Evolutionary conservation across 2,888 invertebrate species (phyloP), one percentile per base, ranked within the genome.

Genomic region (Pterobdella sp.): DNA sequence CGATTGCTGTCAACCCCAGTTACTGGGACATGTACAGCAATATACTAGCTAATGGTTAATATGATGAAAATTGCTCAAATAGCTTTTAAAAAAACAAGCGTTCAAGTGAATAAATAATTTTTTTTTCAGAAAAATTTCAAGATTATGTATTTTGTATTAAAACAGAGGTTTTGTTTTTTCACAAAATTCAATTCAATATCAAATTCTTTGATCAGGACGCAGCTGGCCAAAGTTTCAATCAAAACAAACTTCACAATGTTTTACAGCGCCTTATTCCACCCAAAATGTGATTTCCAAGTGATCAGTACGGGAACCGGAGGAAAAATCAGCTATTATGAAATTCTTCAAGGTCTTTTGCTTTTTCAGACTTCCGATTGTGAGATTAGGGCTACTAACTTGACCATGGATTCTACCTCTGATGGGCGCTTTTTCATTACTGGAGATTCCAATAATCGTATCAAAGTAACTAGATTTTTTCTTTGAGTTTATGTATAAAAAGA

Each of bases 321-420:
- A 3, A 89, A 92, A 73, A 88, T 90, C 42, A 81, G 81, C 37
- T 95, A 93, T 84, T 94, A 93, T 93, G 94, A 94, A 85, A 88
- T 88, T 0, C 22, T 35, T 0, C 87, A 89, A 74, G 92, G 92
- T 83, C 93, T 93, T 0, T 89, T 90, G 76, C 85, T 90, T 34
- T 89, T 93, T 18, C 86, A 94, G 35, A 92, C 93, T 85, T 79
- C 91, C 63, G 92, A 93, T 80, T 94, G 91, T 0, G 92, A 93
- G 0, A 87, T 87, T 74, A 87, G 88, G 14, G 91, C 91, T 0
- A 88, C 91, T 0, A 87, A 95, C 4, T 94, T 93, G 82, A 88
- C 90, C 3, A 81, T 94, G 32, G 89, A 92, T 77, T 88, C 93
- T 67, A 88, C 90, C 31, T 81, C 84, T 0, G 88, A 90, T 76